Conservation (phyloP, 2,797 vertebrate species). For the Bradypus variegatus region DNA sequence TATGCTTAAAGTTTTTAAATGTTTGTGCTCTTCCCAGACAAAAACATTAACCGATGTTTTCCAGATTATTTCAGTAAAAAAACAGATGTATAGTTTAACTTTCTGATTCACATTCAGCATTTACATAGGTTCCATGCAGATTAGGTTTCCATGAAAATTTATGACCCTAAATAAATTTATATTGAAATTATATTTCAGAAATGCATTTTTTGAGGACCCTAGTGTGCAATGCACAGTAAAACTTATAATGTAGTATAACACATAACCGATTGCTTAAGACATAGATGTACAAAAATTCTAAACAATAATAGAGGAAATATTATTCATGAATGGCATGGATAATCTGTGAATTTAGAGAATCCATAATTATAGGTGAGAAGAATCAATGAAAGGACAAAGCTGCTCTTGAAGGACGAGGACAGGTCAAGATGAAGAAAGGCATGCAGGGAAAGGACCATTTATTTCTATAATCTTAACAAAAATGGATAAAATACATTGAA, state of each 20-base stretch:
- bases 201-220: not conserved
- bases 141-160: conserved; percentile 37
- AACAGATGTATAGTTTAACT: conserved; percentile 41
- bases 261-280: not conserved
- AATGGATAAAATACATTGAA: conserved; percentile 19
- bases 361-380: conserved; percentile 19
- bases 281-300: conserved; percentile 11
- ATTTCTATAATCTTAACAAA: conserved; percentile 35
- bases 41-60: conserved; percentile 17
- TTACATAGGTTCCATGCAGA: not conserved
- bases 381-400: conserved; percentile 25
- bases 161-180: conserved; percentile 40
- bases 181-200: conserved; percentile 32
- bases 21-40: conserved; percentile 31
- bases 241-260: not conserved
- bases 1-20: conserved; percentile 17
- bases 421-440: conserved; percentile 9
- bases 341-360: conserved; percentile 31
- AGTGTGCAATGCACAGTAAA: not conserved
- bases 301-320: not conserved
- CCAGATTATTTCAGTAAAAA: conserved; percentile 37
- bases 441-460: not conserved
- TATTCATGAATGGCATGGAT: conserved; percentile 9
- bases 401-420: not conserved
- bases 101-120: conserved; percentile 20